Evolutionary conservation across 2,888 invertebrate genomes (phyloP).

Genomic region (Petrolisthes manimaculis): DNA sequence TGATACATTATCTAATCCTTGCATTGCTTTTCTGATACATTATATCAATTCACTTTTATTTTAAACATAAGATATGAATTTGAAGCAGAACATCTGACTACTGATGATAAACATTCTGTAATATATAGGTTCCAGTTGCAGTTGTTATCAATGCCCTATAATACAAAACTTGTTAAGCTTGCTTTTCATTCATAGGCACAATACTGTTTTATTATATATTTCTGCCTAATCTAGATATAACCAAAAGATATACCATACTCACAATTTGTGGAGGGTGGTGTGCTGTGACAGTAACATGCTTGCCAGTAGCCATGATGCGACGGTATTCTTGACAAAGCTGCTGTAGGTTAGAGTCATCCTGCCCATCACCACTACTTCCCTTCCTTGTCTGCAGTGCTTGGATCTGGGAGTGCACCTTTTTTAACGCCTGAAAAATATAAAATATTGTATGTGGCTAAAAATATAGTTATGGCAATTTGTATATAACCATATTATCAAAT

Average conservation of each 20-base stretch:
- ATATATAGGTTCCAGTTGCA: too few relatives aligned
- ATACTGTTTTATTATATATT: background rate
- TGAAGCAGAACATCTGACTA: background rate
- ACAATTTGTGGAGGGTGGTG: constrained; percentile 50
- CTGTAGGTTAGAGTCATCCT: constrained; percentile 51
- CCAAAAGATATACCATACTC: constrained; percentile 3
- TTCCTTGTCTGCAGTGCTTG: constrained; percentile 58
- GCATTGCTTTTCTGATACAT: too few relatives aligned
- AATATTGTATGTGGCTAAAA: too few relatives aligned
- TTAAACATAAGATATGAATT: too few relatives aligned
- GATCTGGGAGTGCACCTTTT: constrained; percentile 59
- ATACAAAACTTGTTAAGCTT: too few relatives aligned
- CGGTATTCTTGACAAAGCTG: constrained; percentile 50
- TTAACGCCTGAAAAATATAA: constrained; percentile 45
- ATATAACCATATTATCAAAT: too few relatives aligned
- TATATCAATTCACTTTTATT: too few relatives aligned
- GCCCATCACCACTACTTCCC: constrained; percentile 26
- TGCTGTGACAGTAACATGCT: constrained; percentile 46
- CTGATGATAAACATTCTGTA: background rate
- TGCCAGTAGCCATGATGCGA: constrained; percentile 60
- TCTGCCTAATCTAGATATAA: background rate
- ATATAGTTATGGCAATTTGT: too few relatives aligned
- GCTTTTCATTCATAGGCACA: background rate
- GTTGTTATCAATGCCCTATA: too few relatives aligned
- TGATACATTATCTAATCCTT: too few relatives aligned